Conservation (phyloP, 1,140 invertebrate genomes). For the Bradysia coprophila region DNA sequence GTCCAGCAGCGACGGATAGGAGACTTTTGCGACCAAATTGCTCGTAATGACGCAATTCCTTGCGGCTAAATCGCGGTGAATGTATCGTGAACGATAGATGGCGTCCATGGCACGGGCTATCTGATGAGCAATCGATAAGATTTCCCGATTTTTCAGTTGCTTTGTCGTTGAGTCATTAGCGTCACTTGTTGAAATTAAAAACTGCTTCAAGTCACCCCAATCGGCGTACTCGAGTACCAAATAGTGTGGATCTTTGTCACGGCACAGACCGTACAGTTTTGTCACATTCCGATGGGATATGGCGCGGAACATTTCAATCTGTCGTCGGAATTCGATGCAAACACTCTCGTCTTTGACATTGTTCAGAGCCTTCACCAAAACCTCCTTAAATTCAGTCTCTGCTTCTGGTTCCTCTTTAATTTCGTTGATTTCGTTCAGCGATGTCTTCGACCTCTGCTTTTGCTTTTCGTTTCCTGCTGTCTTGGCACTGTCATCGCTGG, state of each 20-base stretch:
- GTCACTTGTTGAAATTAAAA: constrained; percentile 56
- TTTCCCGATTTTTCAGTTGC: constrained; percentile 47
- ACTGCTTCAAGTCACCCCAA: constrained; percentile 91
- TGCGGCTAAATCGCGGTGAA: constrained; percentile 59
- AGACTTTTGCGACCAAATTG: constrained; percentile 65
- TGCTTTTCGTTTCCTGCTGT: constrained; percentile 16
- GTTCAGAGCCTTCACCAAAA: constrained; percentile 18
- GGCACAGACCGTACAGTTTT: constrained; percentile 60
- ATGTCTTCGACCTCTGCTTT: constrained; percentile 19
- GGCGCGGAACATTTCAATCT: constrained; percentile 68
- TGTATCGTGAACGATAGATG: constrained; percentile 27
- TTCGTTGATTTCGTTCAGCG: constrained; percentile 21
- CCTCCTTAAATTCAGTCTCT: constrained; percentile 9
- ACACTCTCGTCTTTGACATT: constrained; percentile 51
- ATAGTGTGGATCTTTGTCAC: constrained; percentile 69
- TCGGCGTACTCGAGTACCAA: constrained; percentile 84
- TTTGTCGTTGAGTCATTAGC: constrained; percentile 24
- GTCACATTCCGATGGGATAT: constrained; percentile 63
- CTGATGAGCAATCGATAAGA: constrained; percentile 52
- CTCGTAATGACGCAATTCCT: constrained; percentile 84
- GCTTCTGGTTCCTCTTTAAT: constrained; percentile 18
- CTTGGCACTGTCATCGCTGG: constrained; percentile 9
- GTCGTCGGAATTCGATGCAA: constrained; percentile 66
- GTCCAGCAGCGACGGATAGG: constrained; percentile 61
- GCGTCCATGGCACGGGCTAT: constrained; percentile 72